A percentile compares a stretch with the other conserved stretches of the same genome.
Conservation (phyloP, 2,113 vertebrate genomes). For the Phaethornis superciliosus region DNA sequence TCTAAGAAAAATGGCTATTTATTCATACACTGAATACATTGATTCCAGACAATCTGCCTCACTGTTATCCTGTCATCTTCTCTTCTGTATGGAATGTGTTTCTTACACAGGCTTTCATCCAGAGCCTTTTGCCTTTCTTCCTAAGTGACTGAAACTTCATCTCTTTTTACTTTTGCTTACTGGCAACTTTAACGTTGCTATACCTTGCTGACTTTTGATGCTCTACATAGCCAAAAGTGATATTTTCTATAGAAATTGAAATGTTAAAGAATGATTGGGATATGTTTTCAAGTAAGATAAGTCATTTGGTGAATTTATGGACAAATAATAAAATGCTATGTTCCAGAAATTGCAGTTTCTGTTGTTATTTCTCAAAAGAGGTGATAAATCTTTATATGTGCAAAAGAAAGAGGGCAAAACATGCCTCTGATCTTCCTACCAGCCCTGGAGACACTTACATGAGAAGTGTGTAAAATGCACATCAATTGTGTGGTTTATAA, state of each 20-base stretch:
- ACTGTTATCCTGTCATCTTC: not conserved
- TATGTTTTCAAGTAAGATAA: not conserved
- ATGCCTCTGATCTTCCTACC: not conserved
- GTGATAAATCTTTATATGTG: not conserved
- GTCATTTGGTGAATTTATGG: not conserved
- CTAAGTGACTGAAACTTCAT: not conserved
- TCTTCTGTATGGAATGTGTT: not conserved
- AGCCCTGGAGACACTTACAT: not conserved
- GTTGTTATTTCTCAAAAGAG: not conserved
- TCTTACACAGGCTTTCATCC: not conserved
- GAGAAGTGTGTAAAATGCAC: not conserved
- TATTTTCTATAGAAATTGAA: not conserved
- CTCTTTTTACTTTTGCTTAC: not conserved
- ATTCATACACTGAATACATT: not conserved
- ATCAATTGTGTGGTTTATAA: not conserved
- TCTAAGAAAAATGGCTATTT: not conserved
- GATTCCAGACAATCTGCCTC: not conserved
- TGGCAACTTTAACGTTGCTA: not conserved
- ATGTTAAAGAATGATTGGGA: not conserved
- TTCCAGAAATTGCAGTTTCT: not conserved
- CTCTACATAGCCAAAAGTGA: not conserved
- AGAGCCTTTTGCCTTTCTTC: not conserved
- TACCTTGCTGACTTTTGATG: not conserved
- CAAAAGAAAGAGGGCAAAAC: not conserved
- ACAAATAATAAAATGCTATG: not conserved